A percentile compares a stretch with the other conserved stretches of the same genome.
These are phyloP conservation scores for Leucoraja erinaceus DNA, from an alignment of 2,113 vertebrate species.

Conservation along the genomic window DNA sequence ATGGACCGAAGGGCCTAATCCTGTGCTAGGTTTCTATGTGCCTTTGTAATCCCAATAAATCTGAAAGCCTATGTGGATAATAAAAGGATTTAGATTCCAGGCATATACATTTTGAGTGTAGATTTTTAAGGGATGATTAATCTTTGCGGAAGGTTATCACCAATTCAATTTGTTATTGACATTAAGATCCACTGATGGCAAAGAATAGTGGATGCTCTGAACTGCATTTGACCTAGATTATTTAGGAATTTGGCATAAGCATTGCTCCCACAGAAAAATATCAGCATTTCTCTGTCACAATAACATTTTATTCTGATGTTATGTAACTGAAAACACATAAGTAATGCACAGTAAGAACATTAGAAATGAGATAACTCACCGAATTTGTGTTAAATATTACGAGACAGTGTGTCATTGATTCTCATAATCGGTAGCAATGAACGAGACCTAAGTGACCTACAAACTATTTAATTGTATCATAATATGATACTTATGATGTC, in stretches of 20 bases:
- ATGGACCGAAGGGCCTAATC: too few species aligned
- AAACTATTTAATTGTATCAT: conserved; percentile 22
- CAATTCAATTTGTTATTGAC: background rate
- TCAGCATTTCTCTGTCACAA: background rate
- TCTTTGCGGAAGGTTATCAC: background rate
- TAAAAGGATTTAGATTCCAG: background rate
- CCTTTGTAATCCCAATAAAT: background rate
- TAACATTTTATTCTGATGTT: background rate
- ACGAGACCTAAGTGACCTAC: background rate
- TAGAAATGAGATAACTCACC: conserved; percentile 20
- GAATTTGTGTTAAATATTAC: background rate
- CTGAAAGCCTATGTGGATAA: background rate
- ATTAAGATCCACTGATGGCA: background rate
- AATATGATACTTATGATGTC: conserved; percentile 31
- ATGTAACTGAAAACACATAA: background rate
- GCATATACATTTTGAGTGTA: background rate
- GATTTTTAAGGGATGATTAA: background rate
- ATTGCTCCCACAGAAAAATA: background rate
- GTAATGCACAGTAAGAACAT: background rate
- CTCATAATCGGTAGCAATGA: background rate
- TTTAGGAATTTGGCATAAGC: background rate
- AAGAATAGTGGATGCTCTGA: background rate
- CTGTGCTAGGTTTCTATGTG: too few species aligned
- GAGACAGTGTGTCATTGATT: background rate
- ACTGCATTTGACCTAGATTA: background rate